Evolutionary conservation across 2,113 vertebrate species (phyloP).

Genomic region (Tinamus guttatus): DNA sequence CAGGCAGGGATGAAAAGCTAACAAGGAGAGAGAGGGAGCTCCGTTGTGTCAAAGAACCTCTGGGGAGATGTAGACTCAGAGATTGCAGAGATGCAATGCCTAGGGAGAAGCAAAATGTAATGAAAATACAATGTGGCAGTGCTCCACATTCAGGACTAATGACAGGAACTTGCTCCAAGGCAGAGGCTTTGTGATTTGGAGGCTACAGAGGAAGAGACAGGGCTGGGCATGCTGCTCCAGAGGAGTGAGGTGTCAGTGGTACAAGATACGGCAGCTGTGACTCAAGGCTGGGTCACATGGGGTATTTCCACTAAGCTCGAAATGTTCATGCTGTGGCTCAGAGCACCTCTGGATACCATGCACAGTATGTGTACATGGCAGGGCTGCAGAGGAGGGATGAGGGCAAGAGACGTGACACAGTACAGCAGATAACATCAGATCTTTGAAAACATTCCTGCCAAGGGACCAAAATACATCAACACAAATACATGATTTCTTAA

Average conservation of each 20-base stretch:
- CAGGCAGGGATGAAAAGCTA: not conserved
- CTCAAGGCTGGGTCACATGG: accelerated
- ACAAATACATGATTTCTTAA: accelerated
- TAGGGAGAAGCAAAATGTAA: not conserved
- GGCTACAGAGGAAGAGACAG: not conserved
- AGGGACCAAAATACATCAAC: accelerated
- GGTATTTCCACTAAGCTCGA: not conserved
- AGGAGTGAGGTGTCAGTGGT: not conserved
- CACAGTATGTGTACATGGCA: not conserved
- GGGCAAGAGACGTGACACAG: not conserved
- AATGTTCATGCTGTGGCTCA: not conserved
- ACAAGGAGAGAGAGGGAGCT: not conserved
- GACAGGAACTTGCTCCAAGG: not conserved
- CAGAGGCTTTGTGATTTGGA: not conserved
- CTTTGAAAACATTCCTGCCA: accelerated
- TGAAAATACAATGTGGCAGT: not conserved
- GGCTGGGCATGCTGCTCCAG: not conserved
- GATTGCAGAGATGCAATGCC: not conserved
- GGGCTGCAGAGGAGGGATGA: not conserved
- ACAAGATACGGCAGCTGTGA: not conserved
- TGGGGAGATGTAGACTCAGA: not conserved
- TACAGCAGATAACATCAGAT: accelerated
- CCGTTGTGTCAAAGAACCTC: accelerated
- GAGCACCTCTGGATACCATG: not conserved
- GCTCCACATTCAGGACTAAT: not conserved